Conservation (phyloP, 2,888 invertebrate genomes). For the Amphipoea lucens region DNA sequence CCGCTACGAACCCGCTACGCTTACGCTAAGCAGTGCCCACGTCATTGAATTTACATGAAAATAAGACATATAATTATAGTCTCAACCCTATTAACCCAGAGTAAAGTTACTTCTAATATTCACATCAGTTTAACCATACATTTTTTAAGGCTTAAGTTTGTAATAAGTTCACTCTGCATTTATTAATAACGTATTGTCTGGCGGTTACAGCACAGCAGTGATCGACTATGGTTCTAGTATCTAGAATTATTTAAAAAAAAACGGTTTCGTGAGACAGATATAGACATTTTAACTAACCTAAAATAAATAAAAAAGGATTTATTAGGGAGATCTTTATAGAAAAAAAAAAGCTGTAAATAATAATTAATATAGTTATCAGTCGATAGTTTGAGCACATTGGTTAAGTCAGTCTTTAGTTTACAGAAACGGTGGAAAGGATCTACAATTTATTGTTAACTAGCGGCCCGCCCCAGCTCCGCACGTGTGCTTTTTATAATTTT, state of each 20-base stretch:
- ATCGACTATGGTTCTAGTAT: neutral
- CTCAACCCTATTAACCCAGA: neutral
- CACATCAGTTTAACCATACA: too few species aligned
- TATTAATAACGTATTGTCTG: neutral
- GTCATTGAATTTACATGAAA: neutral
- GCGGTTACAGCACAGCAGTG: neutral
- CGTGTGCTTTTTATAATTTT: too few species aligned
- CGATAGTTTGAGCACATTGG: conserved; percentile 7
- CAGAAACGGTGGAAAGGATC: conserved; percentile 15
- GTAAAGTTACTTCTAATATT: neutral
- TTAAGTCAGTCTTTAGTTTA: conserved; percentile 47
- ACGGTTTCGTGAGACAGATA: neutral
- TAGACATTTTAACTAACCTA: neutral
- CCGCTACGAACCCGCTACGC: conserved; percentile 3
- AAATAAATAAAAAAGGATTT: conserved; percentile 7
- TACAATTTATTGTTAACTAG: conserved; percentile 21
- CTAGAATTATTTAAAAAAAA: neutral
- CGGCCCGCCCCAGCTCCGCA: too few species aligned
- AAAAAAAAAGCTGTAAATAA: neutral
- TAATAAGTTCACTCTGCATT: neutral
- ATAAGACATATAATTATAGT: neutral
- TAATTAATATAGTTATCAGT: conserved; percentile 9
- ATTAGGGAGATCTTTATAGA: neutral
- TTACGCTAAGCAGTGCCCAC: neutral
- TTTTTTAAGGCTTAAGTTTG: neutral